Evolutionary conservation across 2,888 invertebrate genomes (phyloP).

Genomic region (Stenolophus ochropezus): DNA sequence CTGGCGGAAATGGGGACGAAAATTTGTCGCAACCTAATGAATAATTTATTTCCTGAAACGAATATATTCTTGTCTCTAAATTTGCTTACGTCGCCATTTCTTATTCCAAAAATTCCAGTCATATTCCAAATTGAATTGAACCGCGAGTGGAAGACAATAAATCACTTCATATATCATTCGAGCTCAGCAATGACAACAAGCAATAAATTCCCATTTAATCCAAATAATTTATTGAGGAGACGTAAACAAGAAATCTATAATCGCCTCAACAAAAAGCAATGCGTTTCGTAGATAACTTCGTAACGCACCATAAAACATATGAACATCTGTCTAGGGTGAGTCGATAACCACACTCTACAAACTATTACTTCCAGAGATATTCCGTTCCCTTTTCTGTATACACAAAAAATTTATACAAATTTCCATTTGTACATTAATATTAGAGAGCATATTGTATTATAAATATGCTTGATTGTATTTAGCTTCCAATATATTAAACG

Average conservation of each 20-base stretch:
- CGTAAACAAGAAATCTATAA: constrained; percentile 41
- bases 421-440: too few relatives aligned
- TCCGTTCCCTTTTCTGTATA: background rate
- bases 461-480: too few relatives aligned
- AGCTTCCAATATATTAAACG: too few relatives aligned
- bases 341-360: constrained; percentile 8
- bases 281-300: constrained; percentile 30
- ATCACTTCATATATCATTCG: constrained; percentile 32
- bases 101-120: constrained; percentile 5
- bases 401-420: too few relatives aligned
- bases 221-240: constrained; percentile 34
- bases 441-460: too few relatives aligned
- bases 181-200: constrained; percentile 24
- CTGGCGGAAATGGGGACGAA: background rate
- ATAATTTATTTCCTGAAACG: constrained; percentile 19
- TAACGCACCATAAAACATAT: constrained; percentile 44
- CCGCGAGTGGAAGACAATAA: constrained; percentile 13
- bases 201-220: constrained; percentile 32
- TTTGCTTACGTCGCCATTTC: background rate
- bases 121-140: constrained; percentile 26
- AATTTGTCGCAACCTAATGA: background rate
- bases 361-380: background rate
- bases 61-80: background rate
- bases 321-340: constrained; percentile 38
- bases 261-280: constrained; percentile 33